Conservation (phyloP, 1,140 invertebrate genomes). For the Globodera rostochiensis region DNA sequence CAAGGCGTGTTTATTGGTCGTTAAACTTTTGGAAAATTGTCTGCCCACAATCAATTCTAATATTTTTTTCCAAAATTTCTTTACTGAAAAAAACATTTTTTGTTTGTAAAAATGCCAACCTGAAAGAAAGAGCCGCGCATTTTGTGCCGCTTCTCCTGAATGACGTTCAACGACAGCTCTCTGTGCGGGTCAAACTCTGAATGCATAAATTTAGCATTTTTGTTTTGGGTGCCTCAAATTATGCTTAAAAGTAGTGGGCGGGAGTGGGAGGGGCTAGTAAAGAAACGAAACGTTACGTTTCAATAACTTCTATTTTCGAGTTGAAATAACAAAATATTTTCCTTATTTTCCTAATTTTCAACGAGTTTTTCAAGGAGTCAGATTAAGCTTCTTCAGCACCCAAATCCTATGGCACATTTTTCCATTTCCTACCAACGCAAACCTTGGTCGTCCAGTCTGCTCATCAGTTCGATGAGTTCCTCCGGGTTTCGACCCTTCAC, state of each 20-base stretch:
- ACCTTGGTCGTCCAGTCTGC: conserved; percentile 69
- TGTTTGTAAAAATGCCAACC: neutral
- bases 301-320: too few species aligned
- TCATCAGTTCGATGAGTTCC: conserved; percentile 68
- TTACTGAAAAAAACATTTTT: neutral
- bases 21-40: too few species aligned
- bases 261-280: too few species aligned
- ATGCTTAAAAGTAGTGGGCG: too few species aligned
- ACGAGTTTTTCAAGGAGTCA: neutral
- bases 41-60: too few species aligned
- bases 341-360: too few species aligned
- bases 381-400: neutral
- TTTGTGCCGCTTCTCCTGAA: conserved; percentile 51
- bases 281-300: too few species aligned
- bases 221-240: too few species aligned
- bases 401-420: too few species aligned
- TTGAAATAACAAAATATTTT: neutral
- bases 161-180: conserved; percentile 51
- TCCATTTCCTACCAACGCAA: too few species aligned
- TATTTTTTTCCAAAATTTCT: too few species aligned
- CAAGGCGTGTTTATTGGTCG: too few species aligned
- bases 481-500: conserved; percentile 69
- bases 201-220: conserved; percentile 7
- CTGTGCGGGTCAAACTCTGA: conserved; percentile 49
- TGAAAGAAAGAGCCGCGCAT: conserved; percentile 44